These are phyloP conservation scores for Lanistes nyassanus DNA, from an alignment of 1,140 invertebrate genomes.

Conservation along the genomic window DNA sequence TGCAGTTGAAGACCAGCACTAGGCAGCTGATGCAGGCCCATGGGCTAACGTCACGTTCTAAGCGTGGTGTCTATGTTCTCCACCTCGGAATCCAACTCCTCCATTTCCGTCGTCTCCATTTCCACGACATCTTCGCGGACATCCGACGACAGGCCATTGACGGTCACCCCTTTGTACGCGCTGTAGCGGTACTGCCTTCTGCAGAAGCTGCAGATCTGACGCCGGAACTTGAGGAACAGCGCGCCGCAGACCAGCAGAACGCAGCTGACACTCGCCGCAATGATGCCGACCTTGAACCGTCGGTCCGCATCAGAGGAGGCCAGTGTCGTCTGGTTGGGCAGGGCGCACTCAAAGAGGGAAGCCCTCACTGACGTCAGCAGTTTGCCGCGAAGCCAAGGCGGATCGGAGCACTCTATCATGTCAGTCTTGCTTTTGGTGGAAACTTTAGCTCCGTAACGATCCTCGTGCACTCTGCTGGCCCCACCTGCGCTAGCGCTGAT, in stretches of 20 bases:
- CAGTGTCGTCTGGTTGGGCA: too few relatives aligned
- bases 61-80: background rate
- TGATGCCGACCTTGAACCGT: background rate
- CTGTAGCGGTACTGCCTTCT: slow-evolving; percentile 15
- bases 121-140: background rate
- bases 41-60: background rate
- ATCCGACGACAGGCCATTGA: slow-evolving; percentile 1
- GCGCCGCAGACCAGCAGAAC: background rate
- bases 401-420: slow-evolving; percentile 5
- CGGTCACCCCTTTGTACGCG: background rate
- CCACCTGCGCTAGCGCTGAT: background rate
- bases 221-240: slow-evolving; percentile 16
- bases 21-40: too few relatives aligned
- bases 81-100: slow-evolving; percentile 13
- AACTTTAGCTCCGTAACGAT: background rate
- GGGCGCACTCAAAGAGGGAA: background rate
- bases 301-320: background rate
- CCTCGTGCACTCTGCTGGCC: too few relatives aligned
- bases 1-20: too few relatives aligned
- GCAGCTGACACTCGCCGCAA: slow-evolving; percentile 5
- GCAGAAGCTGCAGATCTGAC: slow-evolving; percentile 9
- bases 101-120: slow-evolving; percentile 20
- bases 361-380: background rate
- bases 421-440: background rate
- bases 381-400: background rate